phyloP scores from a whole-genome alignment of 2,888 invertebrate species.

The Odontocerum albicorne region DNA sequence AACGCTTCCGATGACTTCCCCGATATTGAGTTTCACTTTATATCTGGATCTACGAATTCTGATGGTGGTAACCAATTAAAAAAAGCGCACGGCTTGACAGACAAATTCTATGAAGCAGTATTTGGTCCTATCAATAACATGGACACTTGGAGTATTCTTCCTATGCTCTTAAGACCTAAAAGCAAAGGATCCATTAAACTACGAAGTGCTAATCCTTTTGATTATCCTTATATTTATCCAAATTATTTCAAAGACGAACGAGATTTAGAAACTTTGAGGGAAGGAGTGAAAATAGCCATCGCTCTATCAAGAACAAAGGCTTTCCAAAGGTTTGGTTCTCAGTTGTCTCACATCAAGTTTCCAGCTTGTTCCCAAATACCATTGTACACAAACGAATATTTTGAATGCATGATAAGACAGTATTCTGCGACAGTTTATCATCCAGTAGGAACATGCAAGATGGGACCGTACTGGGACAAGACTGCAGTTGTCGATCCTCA shows the following conservation, averaged over 20 bases:
- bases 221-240: conserved; percentile 88
- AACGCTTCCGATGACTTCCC: conserved; percentile 82
- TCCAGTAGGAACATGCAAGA: conserved; percentile 85
- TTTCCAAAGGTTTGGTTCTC: conserved; percentile 73
- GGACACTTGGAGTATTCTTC: conserved; percentile 83
- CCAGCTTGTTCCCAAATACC: conserved; percentile 74
- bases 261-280: conserved; percentile 78
- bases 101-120: conserved; percentile 72
- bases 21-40: conserved; percentile 87
- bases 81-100: conserved; percentile 76
- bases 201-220: conserved; percentile 80
- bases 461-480: conserved; percentile 86
- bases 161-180: conserved; percentile 80
- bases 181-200: conserved; percentile 83
- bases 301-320: conserved; percentile 78
- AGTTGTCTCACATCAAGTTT: conserved; percentile 69
- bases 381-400: conserved; percentile 73
- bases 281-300: conserved; percentile 83
- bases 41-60: conserved; percentile 84
- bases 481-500: conserved; percentile 83
- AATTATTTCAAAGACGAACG: conserved; percentile 84
- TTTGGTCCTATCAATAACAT: conserved; percentile 74
- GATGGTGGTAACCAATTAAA: conserved; percentile 82
- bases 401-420: conserved; percentile 85
- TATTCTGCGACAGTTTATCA: conserved; percentile 86